These are phyloP conservation scores for Byasa hedistus DNA, from an alignment of 2,888 invertebrate genomes.

Conservation along the genomic window DNA sequence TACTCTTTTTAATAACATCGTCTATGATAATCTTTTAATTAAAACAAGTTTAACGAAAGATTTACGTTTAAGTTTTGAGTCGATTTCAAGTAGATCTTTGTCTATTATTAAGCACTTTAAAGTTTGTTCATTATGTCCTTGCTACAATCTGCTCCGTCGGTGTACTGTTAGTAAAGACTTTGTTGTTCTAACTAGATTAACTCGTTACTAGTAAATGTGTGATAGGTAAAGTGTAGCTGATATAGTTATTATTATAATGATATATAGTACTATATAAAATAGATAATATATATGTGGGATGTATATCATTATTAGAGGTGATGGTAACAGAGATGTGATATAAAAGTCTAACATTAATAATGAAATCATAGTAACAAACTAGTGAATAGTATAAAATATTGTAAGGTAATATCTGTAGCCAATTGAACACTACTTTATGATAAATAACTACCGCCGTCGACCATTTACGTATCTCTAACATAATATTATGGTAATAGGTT, in stretches of 20 bases:
- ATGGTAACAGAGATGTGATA: too few relatives aligned
- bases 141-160: background rate
- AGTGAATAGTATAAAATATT: too few relatives aligned
- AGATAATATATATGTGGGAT: too few relatives aligned
- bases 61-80: background rate
- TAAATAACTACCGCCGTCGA: too few relatives aligned
- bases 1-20: background rate
- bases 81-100: background rate
- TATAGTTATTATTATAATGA: background rate
- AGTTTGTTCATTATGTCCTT: slow-evolving; percentile 4
- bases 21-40: slow-evolving; percentile 1
- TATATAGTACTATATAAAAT: background rate
- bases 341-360: too few relatives aligned
- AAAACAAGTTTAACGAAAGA: background rate
- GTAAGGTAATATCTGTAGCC: too few relatives aligned
- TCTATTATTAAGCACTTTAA: background rate
- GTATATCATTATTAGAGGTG: too few relatives aligned
- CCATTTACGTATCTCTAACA: too few relatives aligned
- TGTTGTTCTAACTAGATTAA: background rate
- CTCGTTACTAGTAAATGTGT: background rate
- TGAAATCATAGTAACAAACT: too few relatives aligned
- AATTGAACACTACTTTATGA: too few relatives aligned
- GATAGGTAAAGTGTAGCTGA: background rate
- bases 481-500: too few relatives aligned
- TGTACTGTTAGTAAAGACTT: background rate